Conservation (phyloP, 2,888 invertebrate species). For the Parnassius glacialis region DNA sequence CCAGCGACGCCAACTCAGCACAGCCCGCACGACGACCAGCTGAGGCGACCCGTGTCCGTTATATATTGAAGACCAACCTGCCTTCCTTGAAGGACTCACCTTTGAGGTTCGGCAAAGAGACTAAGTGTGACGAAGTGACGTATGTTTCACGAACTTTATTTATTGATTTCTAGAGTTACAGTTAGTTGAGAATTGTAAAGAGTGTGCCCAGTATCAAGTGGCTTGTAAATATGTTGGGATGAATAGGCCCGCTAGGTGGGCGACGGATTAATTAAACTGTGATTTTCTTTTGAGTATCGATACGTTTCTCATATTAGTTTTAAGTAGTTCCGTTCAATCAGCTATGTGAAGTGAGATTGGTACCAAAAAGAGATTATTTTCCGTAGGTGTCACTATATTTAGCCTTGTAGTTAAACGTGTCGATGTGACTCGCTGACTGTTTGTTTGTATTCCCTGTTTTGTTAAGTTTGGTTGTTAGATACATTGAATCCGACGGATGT, state of each 20-base stretch:
- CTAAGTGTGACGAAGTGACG: conserved; percentile 58
- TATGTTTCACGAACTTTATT: conserved; percentile 53
- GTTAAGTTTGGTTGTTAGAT: conserved; percentile 64
- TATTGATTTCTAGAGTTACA: conserved; percentile 64
- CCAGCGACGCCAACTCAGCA: conserved; percentile 71
- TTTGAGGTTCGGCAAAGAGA: conserved; percentile 50
- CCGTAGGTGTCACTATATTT: conserved; percentile 58
- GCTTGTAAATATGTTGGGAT: conserved; percentile 64
- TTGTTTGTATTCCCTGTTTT: conserved; percentile 44
- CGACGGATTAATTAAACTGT: conserved; percentile 64
- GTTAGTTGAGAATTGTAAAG: conserved; percentile 45
- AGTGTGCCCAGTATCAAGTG: conserved; percentile 71
- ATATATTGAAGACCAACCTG: conserved; percentile 83
- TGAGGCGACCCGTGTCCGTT: conserved; percentile 86
- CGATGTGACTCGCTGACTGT: conserved; percentile 40
- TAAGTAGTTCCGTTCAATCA: conserved; percentile 53
- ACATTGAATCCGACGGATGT: conserved; percentile 35
- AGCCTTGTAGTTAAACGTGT: conserved; percentile 53
- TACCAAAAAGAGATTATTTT: conserved; percentile 78
- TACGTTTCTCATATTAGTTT: conserved; percentile 58
- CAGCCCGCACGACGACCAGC: conserved; percentile 80
- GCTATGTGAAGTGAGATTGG: conserved; percentile 75
- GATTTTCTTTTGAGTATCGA: conserved; percentile 72
- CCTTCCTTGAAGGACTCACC: conserved; percentile 62
- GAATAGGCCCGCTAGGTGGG: conserved; percentile 44